Conservation (phyloP, 2,888 invertebrate genomes). For the Hanleya hanleyi region DNA sequence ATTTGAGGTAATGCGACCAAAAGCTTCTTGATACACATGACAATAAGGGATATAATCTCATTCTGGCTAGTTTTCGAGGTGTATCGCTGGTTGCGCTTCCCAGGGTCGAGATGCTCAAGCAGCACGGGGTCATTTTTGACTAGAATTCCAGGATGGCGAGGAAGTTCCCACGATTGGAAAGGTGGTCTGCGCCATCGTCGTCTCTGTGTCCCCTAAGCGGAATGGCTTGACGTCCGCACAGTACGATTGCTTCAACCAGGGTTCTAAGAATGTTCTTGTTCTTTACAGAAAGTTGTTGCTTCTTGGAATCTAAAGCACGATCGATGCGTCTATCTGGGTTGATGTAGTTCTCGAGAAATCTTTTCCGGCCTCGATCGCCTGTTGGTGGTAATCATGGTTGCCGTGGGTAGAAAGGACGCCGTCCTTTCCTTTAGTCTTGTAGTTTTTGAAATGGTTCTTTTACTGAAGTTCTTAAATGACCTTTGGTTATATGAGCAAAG, state of each 20-base stretch:
- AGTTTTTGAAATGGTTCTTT: neutral
- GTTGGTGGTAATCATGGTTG: neutral
- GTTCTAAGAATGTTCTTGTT: conserved; percentile 32
- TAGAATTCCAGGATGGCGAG: conserved; percentile 22
- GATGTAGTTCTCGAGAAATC: neutral
- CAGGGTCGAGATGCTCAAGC: conserved; percentile 19
- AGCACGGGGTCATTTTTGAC: conserved; percentile 26
- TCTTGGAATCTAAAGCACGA: neutral
- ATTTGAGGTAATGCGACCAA: conserved; percentile 17
- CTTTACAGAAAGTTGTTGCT: neutral
- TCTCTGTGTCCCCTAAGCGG: conserved; percentile 30
- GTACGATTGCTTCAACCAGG: conserved; percentile 33
- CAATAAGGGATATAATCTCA: conserved; percentile 28
- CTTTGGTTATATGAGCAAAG: neutral
- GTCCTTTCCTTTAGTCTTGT: neutral
- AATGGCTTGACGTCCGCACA: conserved; percentile 37
- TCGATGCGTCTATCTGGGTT: neutral
- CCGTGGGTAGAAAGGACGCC: neutral
- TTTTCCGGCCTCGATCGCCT: neutral
- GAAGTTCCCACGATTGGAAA: conserved; percentile 27
- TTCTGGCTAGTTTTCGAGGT: conserved; percentile 40
- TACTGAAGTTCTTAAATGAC: neutral
- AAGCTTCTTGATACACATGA: conserved; percentile 21
- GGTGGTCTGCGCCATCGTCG: neutral
- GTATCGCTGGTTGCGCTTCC: conserved; percentile 21